Evolutionary conservation across 2,888 invertebrate species (phyloP), one percentile per base, ranked within the genome.

Genomic region (Aphodius sticticus): DNA sequence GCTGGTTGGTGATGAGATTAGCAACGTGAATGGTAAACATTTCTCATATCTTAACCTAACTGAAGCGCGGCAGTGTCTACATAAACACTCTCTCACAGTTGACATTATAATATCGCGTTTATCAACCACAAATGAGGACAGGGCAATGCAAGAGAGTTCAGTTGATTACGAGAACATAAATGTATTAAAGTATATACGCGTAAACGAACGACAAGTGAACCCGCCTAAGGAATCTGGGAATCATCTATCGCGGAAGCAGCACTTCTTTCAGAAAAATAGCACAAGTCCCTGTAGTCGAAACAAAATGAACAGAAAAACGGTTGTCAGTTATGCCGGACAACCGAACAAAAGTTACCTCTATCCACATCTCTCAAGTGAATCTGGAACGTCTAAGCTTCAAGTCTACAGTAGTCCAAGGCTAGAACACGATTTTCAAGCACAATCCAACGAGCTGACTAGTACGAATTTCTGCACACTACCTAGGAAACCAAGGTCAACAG

Each of bases 1-100:
- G 81, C 91, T 93, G 83, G 92, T 96, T 78, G 96, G 96, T 12
- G 97, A 97, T 89, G 95, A 96, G 90, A 94, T 97, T 84, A 93
- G 96, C 14, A 95, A 95, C 88, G 95, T 96, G 37, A 96, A 97
- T 87, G 96, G 96, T 16, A 93, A 93, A 86, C 93, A 95, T 80
- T 90, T 97, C 81, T 92, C 94, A 78, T 95, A 95, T 1, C 90
- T 97, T 80, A 92, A 93, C 77, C 93, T 94, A n/a, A 90, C 92
- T 78, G 93, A 94, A 88, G 95, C 94, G 6, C 85, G 93, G 85
- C 93, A 92, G 87, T 92, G 93, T n/a, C 89, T 94, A 5, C 91
- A 92, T 83, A 92, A 92, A 53, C 92, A 92, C 0, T 90, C 92
- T 16, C 90, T 92, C 0, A 92, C 93, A 85, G 92, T 94, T 69